Base-by-base conservation (phyloP, 2,113 vertebrate genomes). In the Pleuronectes platessa region DNA sequence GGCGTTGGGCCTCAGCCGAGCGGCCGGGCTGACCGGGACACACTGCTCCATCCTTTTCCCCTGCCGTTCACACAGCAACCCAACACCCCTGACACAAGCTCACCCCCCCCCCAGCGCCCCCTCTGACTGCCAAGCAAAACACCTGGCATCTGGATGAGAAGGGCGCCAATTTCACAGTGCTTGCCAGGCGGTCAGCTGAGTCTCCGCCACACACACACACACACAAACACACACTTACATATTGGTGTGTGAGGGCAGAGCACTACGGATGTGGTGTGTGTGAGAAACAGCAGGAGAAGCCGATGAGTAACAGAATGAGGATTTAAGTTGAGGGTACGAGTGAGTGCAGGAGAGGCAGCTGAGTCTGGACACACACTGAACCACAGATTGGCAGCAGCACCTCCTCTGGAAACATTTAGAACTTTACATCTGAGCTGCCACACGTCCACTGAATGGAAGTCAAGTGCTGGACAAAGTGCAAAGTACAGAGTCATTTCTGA, bases 111-210 rank as follows among this genome's bases (percentile, higher is more conserved):
- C 82, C 63, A 8, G 37, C 56, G 18, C 74, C 88, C 69, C 71
- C 23, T 4, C 31, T 17, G 55, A 75, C 74, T 80, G 88, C 90
- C 92, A 89, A 92, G 81, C 86, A 78, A 87, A 91, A 91, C 90
- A 92, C 89, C 86, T 88, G 90, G 89, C 90, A 93, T 90, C 87
- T 87, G 88, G 6, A 74, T 23, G 74, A 87, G 86, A 82, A 91
- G 84, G 90, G 85, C 58, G 87, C 68, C 85, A 68, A 88, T 82
- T 83, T 87, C 85, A 79, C 89, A 79, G 83, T 14, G 45, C 47
- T 67, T 83, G 86, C 90, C 88, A 91, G 82, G 82, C 84, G 6
- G 88, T 88, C 89, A 91, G 90, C 90, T 90, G 90, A 91, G 81
- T 71, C 78, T 3, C 74, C 27, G 62, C 54, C 66, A 47, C 86